Evolutionary conservation across 2,888 invertebrate genomes (phyloP), one percentile per base, ranked within the genome.

Genomic region (Lasioglossum oenotherae): DNA sequence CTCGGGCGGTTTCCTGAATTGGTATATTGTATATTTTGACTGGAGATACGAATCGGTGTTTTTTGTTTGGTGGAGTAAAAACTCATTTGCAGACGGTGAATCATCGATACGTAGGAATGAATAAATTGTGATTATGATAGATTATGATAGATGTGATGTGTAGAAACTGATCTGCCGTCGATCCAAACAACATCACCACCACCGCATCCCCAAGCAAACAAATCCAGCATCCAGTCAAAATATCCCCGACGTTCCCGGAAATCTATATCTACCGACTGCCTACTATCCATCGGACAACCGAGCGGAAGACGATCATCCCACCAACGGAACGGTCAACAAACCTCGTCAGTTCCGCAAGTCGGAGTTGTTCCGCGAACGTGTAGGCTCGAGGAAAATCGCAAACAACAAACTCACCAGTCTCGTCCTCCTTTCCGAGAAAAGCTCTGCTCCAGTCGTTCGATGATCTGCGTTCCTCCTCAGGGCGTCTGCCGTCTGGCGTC

Each of bases 381-480:
- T 67, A 64, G 27, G 5, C 60, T 14, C 16, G 5, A 60, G 60
- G 27, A 27, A 60, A 31, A 44, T 19, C 57, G 27, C 23, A 60
- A 44, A 46, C 49, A 71, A 74, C 71, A 83, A 92, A 53, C 91
- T 91, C 86, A 92, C 92, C 86, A 79, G 74, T 85, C 79, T 86
- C 83, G 82, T 84, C 80, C 64, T 85, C 79, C 74, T 83, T 91
- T 90, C 91, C 75, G 78, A 86, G 91, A 91, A 91, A 90, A 85
- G 85, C 86, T 74, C 86, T 85, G 87, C 72, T 82, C 86, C 72
- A 49, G 64, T 74, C 80, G 41, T 73, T 67, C 44, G 79, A 78
- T 67, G 81, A 35, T 38, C 38, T 38, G 57, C 44, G 35, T 5
- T 64, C 44, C 75, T 38, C 38, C n/a, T n/a, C 57, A 41, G 41